A percentile compares a stretch with the other conserved stretches of the same genome.
Conservation (phyloP, 1,140 invertebrate species). For the Archegozetes longisetosus region DNA sequence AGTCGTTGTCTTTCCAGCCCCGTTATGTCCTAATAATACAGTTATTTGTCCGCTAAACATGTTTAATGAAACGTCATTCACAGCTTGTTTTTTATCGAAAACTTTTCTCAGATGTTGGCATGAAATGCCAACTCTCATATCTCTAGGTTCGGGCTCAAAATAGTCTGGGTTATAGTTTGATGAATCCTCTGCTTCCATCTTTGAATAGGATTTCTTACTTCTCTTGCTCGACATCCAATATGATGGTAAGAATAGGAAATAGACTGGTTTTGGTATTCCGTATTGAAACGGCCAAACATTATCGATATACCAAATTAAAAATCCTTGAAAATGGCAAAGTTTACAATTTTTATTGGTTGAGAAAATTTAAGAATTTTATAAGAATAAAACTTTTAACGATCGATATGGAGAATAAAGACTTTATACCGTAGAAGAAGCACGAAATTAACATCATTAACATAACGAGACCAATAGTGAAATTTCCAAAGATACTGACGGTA, state of each 20-base stretch:
- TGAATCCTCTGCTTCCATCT: neutral
- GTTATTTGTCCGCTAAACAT: conserved; percentile 71
- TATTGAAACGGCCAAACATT: conserved; percentile 27
- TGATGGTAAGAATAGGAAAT: conserved; percentile 30
- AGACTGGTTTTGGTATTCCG: conserved; percentile 33
- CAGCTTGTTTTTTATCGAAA: conserved; percentile 44
- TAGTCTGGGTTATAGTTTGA: too few relatives aligned
- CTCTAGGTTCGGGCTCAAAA: conserved; percentile 20
- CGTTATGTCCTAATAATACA: conserved; percentile 71
- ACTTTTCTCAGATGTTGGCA: conserved; percentile 29
- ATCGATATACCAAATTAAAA: conserved; percentile 28
- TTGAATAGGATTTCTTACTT: neutral
- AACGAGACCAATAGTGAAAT: conserved; percentile 22
- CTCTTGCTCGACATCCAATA: conserved; percentile 32
- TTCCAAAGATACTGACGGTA: conserved; percentile 26
- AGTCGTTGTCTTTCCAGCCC: conserved; percentile 59
- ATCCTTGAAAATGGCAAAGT: too few relatives aligned
- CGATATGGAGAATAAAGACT: too few relatives aligned
- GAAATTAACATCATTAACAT: conserved; percentile 17
- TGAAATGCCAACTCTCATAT: conserved; percentile 27
- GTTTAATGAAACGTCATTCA: conserved; percentile 47
- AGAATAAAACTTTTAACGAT: too few relatives aligned
- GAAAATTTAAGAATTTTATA: too few relatives aligned
- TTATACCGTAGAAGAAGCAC: conserved; percentile 17
- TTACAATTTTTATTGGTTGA: too few relatives aligned